Conservation (phyloP, 2,797 vertebrate genomes). For the Pogoniulus pusillus region DNA sequence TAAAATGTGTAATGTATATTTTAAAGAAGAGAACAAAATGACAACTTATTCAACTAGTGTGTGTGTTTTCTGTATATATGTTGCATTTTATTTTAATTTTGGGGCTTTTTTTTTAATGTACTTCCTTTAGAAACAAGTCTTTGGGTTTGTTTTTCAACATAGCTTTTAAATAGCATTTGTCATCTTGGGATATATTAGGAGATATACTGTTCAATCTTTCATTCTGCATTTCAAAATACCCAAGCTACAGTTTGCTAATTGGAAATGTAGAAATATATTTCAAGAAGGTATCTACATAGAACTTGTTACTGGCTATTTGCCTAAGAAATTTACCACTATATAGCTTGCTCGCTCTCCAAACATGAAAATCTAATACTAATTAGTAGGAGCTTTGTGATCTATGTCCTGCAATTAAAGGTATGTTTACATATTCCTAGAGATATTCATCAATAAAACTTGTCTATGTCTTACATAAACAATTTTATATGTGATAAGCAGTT, state of each 20-base stretch:
- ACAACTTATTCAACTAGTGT: neutral
- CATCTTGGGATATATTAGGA: neutral
- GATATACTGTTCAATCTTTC: neutral
- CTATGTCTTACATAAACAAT: neutral
- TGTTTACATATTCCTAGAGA: neutral
- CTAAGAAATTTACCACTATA: neutral
- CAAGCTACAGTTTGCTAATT: neutral
- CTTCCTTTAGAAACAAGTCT: neutral
- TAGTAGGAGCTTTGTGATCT: neutral
- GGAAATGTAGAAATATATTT: neutral
- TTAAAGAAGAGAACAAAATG: neutral
- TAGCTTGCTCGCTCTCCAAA: neutral
- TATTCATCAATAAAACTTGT: slow-evolving; percentile 1
- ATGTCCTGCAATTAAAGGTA: slow-evolving; percentile 5
- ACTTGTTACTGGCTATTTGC: neutral
- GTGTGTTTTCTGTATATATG: neutral
- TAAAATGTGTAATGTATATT: neutral
- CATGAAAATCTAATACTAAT: neutral
- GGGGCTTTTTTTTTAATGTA: neutral
- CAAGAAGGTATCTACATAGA: neutral
- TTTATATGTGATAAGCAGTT: neutral
- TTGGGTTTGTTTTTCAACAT: neutral
- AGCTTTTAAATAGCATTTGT: neutral
- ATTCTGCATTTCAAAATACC: slow-evolving; percentile 13
- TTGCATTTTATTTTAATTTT: neutral